Conservation (phyloP, 2,888 invertebrate species). For the Apamea monoglypha region DNA sequence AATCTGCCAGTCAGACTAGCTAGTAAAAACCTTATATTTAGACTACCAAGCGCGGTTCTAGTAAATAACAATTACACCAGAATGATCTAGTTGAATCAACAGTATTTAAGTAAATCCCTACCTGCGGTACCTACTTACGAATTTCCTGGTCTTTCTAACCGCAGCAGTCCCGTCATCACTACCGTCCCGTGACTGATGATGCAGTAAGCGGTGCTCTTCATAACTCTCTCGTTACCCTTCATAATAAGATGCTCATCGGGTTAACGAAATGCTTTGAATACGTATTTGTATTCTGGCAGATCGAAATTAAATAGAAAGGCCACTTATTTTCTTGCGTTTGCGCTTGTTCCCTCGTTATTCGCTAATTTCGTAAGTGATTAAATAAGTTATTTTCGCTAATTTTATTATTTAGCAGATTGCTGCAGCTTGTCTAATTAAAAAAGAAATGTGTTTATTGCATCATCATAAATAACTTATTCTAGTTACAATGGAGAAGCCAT, state of each 20-base stretch:
- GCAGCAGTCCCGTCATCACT: neutral
- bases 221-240: conserved; percentile 65
- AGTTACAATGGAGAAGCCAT: no score
- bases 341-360: neutral
- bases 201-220: conserved; percentile 61
- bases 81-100: neutral
- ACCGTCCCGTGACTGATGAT: conserved; percentile 54
- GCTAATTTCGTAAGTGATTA: neutral
- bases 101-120: neutral
- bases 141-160: neutral
- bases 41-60: neutral
- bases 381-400: neutral
- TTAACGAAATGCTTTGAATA: conserved; percentile 8
- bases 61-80: neutral
- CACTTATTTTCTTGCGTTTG: neutral
- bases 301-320: neutral
- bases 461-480: no score
- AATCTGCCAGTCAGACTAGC: no score
- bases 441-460: no score
- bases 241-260: conserved; percentile 34
- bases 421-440: neutral
- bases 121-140: neutral
- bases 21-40: neutral
- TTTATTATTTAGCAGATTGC: neutral
- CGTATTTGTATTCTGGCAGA: neutral